Conservation (phyloP, 2,113 vertebrate species). For the Entelurus aequoreus region DNA sequence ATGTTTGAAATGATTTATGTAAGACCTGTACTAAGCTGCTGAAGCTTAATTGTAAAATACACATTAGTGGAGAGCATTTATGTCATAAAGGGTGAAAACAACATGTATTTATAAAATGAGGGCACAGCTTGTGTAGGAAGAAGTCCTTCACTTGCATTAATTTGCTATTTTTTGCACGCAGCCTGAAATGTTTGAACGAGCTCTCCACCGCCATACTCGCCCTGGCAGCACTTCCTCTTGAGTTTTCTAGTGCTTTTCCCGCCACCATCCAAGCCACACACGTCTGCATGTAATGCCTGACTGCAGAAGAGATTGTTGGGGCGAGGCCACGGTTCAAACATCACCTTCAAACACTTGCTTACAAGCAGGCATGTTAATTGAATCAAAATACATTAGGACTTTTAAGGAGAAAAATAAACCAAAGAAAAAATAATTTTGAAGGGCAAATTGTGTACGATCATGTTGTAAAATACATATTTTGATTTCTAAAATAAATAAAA, state of each 20-base stretch:
- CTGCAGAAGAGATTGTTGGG: conserved; percentile 32
- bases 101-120: conserved; percentile 58
- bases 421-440: conserved; percentile 17
- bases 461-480: conserved; percentile 29
- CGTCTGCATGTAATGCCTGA: conserved; percentile 27
- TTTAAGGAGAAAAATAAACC: conserved; percentile 43
- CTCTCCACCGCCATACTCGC: conserved; percentile 59
- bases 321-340: conserved; percentile 46
- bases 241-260: conserved; percentile 68
- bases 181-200: conserved; percentile 73
- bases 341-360: conserved; percentile 55
- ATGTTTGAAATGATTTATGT: not conserved
- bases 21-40: not conserved
- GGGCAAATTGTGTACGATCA: conserved; percentile 51
- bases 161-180: conserved; percentile 73
- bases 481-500: too few relatives aligned
- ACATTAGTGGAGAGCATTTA: conserved; percentile 35
- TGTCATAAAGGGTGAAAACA: conserved; percentile 44
- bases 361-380: conserved; percentile 41
- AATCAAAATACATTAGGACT: conserved; percentile 32
- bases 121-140: conserved; percentile 62
- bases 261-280: conserved; percentile 38
- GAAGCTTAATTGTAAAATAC: not conserved
- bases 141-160: conserved; percentile 74
- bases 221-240: conserved; percentile 63